These are phyloP conservation scores for Gambusia yucatana DNA, from an alignment of 2,797 vertebrate genomes.

Conservation along the genomic window DNA sequence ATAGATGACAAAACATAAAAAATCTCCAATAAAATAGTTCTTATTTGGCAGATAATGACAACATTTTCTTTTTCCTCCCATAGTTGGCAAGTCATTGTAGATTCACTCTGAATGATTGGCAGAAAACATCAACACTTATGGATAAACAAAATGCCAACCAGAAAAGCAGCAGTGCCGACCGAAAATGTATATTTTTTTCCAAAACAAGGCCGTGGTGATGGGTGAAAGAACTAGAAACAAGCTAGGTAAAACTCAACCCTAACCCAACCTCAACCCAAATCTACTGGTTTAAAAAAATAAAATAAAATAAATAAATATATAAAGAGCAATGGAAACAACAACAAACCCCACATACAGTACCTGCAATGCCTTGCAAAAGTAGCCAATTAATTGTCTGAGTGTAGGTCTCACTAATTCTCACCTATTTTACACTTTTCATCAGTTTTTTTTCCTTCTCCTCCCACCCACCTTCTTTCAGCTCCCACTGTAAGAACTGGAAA, in stretches of 20 bases:
- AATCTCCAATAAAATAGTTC: neutral
- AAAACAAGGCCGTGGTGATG: too few species aligned
- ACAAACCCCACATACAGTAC: neutral
- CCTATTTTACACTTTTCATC: constrained; percentile 15
- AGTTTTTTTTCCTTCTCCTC: constrained; percentile 18
- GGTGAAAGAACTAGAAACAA: neutral
- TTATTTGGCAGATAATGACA: neutral
- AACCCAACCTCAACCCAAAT: neutral
- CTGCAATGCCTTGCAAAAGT: neutral
- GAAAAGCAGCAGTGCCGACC: neutral
- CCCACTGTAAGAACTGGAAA: constrained; percentile 36
- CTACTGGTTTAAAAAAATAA: neutral
- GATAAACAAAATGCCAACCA: neutral
- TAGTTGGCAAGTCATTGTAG: neutral
- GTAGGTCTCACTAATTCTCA: constrained; percentile 10
- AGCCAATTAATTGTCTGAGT: neutral
- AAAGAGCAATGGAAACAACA: neutral
- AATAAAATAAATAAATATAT: too few species aligned
- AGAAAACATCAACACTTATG: neutral
- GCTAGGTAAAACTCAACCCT: neutral
- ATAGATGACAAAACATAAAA: constrained; percentile 1
- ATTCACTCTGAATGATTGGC: neutral
- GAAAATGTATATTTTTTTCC: neutral
- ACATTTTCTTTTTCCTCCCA: neutral
- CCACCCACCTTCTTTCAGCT: constrained; percentile 38